Base-by-base conservation (phyloP, 2,888 invertebrate species). In the Protophormia terraenovae region DNA sequence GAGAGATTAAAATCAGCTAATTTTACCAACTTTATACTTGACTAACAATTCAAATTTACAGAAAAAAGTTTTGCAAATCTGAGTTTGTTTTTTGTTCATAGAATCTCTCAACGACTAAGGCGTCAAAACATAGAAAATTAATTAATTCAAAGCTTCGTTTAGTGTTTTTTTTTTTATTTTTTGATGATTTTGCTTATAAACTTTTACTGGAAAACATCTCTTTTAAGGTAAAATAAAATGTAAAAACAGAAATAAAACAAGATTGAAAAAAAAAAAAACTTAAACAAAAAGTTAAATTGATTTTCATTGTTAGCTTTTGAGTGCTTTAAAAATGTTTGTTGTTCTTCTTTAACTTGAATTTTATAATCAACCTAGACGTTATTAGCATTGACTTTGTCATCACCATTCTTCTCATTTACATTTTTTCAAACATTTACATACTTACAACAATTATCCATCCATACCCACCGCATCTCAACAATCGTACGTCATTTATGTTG, bases 271-370 rank as follows among this genome's bases (percentile, higher is more conserved):
- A n/a, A n/a, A 35, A 27, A 66, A 64, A 83, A 84, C 60, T 86
- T 76, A 60, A 83, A 80, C 76, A 86, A 87, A 86, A 86, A 87
- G 86, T 87, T 87, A 83, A 87, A 87, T 87, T 86, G 86, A 87
- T 83, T 87, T 87, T 83, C 86, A 87, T 86, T 87, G 87, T 87
- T 82, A 75, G 75, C 78, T 79, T 85, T 82, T 71, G 78, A 82
- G 82, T 73, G 66, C 58, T 69, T 45, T 81, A 29, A 45, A n/a
- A 84, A 41, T 64, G 16, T 55, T 69, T 71, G 38, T 50, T 64
- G n/a, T 75, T 73, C 16, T 32, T n/a, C 35, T 41, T 53, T 66
- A 35, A 75, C 14, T 64, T 35, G 47, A 58, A 47, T 73, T 64
- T 67, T 16, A 35, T 45, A 50, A 62, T 58, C 72, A 41, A 35